Base-by-base conservation (phyloP, 1,140 invertebrate species). In the Mylabris phalerata region DNA sequence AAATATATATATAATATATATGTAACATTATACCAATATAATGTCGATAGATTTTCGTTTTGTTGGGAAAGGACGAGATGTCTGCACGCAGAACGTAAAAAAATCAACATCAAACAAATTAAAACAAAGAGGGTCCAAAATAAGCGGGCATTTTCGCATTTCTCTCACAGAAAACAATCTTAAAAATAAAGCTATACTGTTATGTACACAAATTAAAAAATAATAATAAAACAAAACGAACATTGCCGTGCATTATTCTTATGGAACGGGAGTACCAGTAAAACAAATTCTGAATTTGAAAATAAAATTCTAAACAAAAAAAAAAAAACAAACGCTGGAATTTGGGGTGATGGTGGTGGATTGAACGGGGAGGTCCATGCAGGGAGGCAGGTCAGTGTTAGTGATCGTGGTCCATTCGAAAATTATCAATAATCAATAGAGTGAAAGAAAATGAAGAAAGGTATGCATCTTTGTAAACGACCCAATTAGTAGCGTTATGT, bases 201-300 rank as follows among this genome's bases (percentile, higher is more conserved):
- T 62, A 62, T 59, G 27, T 61, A 65, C 56, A 61, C 43, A 61
- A 61, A 51, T 32, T 9, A 46, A n/a, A 60, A 50, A 60, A 19
- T 19, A 19, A 19, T 19, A 19, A 19, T 19, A 19, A 19, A 19
- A 19, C 1, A 19, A 19, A 19, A 19, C 19, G 19, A 19, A 19
- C 19, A 19, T 19, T 19, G 19, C 19, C 19, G 19, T 19, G 19
- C 19, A 19, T 19, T n/a, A 57, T 43, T n/a, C 11, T n/a, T 42
- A 42, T 42, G 9, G 41, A 56, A 56, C 44, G 38, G 40, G 32
- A 32, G 42, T 32, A 62, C 65, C 65, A 69, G 67, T 69, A 69
- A 69, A 67, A 66, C 67, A 69, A 69, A 69, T 65, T 65, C 65
- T 54, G 40, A 64, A 61, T 32, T 51, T 45, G 10, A 46, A 46